Base-by-base conservation (phyloP, 1,140 invertebrate genomes). In the Leucophenga varia region DNA sequence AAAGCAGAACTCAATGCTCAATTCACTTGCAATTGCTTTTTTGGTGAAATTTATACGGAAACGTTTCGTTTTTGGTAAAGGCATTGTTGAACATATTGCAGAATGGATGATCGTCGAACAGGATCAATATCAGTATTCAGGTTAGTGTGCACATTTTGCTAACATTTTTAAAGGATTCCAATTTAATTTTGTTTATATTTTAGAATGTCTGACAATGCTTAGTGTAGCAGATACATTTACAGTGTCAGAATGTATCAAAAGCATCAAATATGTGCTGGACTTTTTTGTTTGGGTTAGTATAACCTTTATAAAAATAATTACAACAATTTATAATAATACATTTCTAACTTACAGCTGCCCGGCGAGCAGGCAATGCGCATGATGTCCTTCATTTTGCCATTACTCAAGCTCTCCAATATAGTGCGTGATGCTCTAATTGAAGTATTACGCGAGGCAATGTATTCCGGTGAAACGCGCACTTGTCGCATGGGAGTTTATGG, bases 351-450 rank as follows among this genome's bases (percentile, higher is more conserved):
- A 35, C 19, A 74, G 72, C 39, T 74, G 12, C 69, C 72, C 14
- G 68, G 71, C 2, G 65, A 74, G 13, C 64, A 74, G 50, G 61
- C 71, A 8, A 74, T 74, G 68, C 59, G 68, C n/a, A 74, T 74
- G 72, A 74, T 74, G 72, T 59, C 64, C 36, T 74, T 74, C 12
- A 72, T 74, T 35, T 44, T 74, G 20, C 72, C 72, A 0, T 21
- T 74, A 10, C 37, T 74, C 0, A 74, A 71, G 39, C 51, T 74
- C 17, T 74, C 72, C 0, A 57, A 55, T 48, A 47, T 50, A 16
- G 56, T 74, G 12, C 65, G 72, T 1, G 72, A 74, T 54, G 55
- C 64, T 4, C 43, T 74, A 17, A 74, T 74, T 45, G 71, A 74
- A 19, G 57, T 71, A 7, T 52, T 74, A 1, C 59, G 65, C 16